Evolutionary conservation across 2,113 vertebrate genomes (phyloP).

Genomic region (Conger conger): DNA sequence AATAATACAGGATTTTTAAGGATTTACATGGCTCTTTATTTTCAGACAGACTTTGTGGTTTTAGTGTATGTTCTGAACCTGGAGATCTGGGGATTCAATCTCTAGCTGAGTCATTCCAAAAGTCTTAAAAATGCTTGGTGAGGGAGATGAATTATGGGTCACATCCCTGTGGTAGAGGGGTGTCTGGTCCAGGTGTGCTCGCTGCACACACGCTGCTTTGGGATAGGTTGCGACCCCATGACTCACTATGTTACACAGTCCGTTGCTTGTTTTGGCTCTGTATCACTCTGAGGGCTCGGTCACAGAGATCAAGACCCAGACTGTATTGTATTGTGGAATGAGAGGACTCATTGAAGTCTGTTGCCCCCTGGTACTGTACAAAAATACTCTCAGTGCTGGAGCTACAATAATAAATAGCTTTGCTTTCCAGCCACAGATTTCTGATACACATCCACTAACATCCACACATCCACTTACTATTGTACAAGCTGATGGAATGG

Average conservation of each 20-base stretch:
- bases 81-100: neutral
- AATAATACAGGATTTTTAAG: neutral
- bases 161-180: neutral
- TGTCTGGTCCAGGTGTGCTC: neutral
- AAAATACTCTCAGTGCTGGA: neutral
- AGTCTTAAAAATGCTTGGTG: neutral
- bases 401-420: neutral
- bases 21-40: neutral
- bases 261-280: neutral
- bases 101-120: neutral
- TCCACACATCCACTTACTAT: neutral
- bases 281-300: neutral
- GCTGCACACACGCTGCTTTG: neutral
- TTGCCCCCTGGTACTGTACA: neutral
- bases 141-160: neutral
- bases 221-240: neutral
- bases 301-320: neutral
- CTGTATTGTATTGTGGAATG: neutral
- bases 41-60: neutral
- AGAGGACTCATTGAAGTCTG: neutral
- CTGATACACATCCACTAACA: neutral
- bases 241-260: neutral
- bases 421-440: neutral
- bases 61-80: neutral
- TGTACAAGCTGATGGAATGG: neutral